Base-by-base conservation (phyloP, 1,140 invertebrate species). In the Manduca sexta region DNA sequence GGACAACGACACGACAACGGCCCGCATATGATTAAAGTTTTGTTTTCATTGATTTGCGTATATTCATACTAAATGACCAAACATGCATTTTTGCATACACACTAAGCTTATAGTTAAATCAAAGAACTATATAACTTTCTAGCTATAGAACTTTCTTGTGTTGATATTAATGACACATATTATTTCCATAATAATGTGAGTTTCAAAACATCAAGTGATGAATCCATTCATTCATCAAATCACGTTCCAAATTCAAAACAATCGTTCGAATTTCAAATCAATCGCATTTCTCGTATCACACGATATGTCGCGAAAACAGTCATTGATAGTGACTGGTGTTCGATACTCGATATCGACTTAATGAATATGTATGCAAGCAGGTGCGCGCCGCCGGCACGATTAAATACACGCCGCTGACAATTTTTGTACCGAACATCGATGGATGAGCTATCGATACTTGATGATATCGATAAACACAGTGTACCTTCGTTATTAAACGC, bases 341-440 rank as follows among this genome's bases (percentile, higher is more conserved):
- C 40, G 47, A 41, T 41, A 49, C 26, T 41, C 64, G 73, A 78
- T 77, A 78, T 62, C 62, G 45, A 53, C 44, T 51, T 79, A 78
- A 83, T 83, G 76, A 83, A 80, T 80, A 80, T 83, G 76, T 77
- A 83, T 80, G 64, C 52, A 56, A 60, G 74, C 75, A 79, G 74
- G 79, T 79, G 75, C 64, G 60, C 42, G 34, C 39, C 34, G 42
- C 39, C 21, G 33, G 51, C 46, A 52, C 81, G 77, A 84, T 81
- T 74, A 80, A 84, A 64, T 78, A 69, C 66, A 74, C 80, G 75
- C 80, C 70, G 69, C 69, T 60, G 56, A 78, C 73, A 67, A 80
- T 81, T 78, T 79, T 77, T 72, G 73, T 67, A 69, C 57, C 67
- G 62, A 77, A 67, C 57, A 71, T 71, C 65, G 64, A 74, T 68